These are phyloP conservation scores for Podarcis muralis DNA, from an alignment of 2,113 vertebrate genomes.

Conservation along the genomic window DNA sequence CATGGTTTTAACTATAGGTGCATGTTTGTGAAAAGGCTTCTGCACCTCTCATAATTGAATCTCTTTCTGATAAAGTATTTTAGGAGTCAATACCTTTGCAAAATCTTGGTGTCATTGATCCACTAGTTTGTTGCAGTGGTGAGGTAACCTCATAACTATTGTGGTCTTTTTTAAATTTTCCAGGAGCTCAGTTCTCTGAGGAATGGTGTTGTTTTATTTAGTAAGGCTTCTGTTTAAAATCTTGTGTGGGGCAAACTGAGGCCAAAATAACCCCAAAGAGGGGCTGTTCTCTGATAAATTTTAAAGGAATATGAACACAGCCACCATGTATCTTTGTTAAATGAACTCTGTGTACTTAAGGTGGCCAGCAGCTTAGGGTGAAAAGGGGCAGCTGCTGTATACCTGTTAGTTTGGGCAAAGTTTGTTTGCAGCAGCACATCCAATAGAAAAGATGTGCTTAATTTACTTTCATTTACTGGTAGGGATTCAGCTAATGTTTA, in stretches of 20 bases:
- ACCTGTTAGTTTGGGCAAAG: neutral
- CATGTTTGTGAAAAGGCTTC: neutral
- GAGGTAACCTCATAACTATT: neutral
- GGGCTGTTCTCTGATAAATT: neutral
- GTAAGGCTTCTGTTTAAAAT: neutral
- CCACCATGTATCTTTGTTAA: neutral
- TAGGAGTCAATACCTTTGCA: neutral
- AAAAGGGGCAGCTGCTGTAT: neutral
- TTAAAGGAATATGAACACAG: no score
- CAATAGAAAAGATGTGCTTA: neutral
- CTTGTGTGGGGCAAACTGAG: neutral
- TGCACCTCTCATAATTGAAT: neutral
- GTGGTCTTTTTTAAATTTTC: neutral
- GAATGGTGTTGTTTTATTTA: neutral
- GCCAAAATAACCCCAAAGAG: neutral
- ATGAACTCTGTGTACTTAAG: neutral
- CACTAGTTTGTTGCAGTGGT: constrained; percentile 4
- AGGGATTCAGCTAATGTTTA: neutral
- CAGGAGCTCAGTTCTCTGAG: neutral
- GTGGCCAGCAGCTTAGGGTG: neutral
- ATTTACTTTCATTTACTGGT: neutral
- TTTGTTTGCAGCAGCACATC: neutral
- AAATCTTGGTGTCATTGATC: neutral
- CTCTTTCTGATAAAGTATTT: rapidly evolving
- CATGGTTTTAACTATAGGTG: neutral